phyloP scores from a whole-genome alignment of 2,113 vertebrate species.

The Prunella himalayana region DNA sequence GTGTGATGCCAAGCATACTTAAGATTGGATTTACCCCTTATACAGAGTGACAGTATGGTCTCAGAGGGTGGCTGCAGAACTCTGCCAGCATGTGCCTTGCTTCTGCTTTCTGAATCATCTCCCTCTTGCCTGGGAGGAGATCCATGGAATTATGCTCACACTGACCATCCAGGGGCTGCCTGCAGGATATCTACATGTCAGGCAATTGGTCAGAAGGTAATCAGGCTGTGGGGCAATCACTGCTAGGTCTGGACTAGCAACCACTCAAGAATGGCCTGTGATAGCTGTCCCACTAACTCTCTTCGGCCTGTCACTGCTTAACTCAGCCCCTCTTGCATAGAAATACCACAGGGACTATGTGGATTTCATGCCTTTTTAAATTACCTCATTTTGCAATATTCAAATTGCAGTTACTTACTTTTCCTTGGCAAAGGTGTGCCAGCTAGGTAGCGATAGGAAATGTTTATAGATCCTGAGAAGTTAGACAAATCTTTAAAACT shows the following conservation, averaged over 20 bases:
- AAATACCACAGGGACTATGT: neutral
- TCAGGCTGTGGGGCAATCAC: neutral
- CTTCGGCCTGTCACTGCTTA: neutral
- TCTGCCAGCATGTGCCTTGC: neutral
- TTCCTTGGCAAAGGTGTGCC: conserved; percentile 89
- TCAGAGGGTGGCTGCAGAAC: neutral
- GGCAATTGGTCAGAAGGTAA: neutral
- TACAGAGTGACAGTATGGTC: neutral
- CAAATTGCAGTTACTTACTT: conserved; percentile 76
- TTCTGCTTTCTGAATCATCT: neutral
- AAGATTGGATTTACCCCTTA: neutral
- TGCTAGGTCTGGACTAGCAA: neutral
- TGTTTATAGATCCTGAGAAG: conserved; percentile 92
- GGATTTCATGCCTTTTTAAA: neutral
- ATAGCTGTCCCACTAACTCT: neutral
- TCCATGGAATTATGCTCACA: neutral
- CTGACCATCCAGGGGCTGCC: neutral
- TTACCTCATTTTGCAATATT: neutral
- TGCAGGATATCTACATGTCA: neutral
- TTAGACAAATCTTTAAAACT: conserved; percentile 91
- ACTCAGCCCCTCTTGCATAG: neutral
- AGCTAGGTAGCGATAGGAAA: conserved; percentile 92
- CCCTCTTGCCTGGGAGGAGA: neutral
- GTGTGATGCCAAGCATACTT: neutral
- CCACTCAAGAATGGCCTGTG: neutral